A percentile compares a stretch with the other conserved stretches of the same genome.
These are phyloP conservation scores for Nezara viridula DNA, from an alignment of 2,888 invertebrate species.

Conservation along the genomic window DNA sequence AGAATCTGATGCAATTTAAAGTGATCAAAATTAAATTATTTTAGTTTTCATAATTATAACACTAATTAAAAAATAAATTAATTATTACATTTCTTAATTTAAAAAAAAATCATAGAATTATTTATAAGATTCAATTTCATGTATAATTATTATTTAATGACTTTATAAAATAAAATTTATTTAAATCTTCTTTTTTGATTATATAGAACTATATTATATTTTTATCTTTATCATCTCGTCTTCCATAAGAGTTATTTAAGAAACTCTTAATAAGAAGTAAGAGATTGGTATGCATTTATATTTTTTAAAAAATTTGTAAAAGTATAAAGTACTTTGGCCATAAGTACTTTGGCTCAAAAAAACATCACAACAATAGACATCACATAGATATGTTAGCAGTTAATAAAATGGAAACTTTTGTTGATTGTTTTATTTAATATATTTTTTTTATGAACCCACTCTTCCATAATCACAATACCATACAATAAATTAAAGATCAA, in stretches of 20 bases:
- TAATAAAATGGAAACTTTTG: background rate
- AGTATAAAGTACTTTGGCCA: background rate
- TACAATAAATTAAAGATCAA: background rate
- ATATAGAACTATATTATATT: background rate
- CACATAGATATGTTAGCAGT: too few relatives aligned
- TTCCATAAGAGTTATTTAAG: slow-evolving; percentile 3
- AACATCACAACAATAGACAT: slow-evolving; percentile 52
- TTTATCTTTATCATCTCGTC: background rate
- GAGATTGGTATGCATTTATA: background rate
- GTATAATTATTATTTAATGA: background rate
- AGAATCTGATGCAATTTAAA: background rate
- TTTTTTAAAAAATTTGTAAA: background rate
- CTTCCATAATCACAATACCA: background rate
- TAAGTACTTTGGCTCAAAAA: background rate
- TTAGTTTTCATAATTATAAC: too few relatives aligned
- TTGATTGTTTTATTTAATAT: too few relatives aligned
- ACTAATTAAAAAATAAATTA: too few relatives aligned
- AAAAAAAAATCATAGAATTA: background rate
- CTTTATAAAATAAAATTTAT: background rate
- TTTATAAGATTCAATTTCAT: background rate
- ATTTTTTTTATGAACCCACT: too few relatives aligned
- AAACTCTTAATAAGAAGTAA: background rate
- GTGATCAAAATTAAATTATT: background rate
- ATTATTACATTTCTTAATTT: too few relatives aligned
- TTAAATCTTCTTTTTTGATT: background rate